Evolutionary conservation across 37 sponge, comb jelly and placozoan genomes (phyloP).

Genomic region (Spongilla lacustris): DNA sequence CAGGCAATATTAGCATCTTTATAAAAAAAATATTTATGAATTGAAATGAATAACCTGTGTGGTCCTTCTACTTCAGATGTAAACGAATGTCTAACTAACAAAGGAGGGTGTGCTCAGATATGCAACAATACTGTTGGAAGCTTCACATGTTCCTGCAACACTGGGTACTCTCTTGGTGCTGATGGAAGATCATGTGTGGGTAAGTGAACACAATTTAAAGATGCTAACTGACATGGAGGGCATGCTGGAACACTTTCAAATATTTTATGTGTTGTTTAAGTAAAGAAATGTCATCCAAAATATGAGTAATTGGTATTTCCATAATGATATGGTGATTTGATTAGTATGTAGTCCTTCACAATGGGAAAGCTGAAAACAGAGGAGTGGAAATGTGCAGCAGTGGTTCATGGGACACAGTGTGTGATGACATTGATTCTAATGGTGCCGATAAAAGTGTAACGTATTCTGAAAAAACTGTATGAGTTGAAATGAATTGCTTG

Average conservation of each 20-base stretch:
- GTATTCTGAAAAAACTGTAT: too few species aligned
- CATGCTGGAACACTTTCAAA: too few species aligned
- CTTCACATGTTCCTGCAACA: conserved; percentile 10
- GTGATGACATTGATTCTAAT: conserved; percentile 29
- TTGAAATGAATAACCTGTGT: not conserved
- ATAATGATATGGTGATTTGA: not conserved
- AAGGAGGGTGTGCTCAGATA: not conserved
- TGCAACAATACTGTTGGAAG: conserved; percentile 20
- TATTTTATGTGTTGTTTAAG: too few species aligned
- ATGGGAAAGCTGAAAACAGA: conserved; percentile 13
- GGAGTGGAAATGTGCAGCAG: conserved; percentile 49
- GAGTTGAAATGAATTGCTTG: not conserved
- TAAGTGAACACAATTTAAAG: conserved; percentile 2
- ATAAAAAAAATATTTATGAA: too few species aligned
- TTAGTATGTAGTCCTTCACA: conserved; percentile 14
- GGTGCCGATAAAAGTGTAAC: too few species aligned
- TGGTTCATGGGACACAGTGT: conserved; percentile 45
- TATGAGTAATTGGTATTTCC: not conserved
- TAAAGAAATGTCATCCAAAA: too few species aligned
- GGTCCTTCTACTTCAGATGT: not conserved
- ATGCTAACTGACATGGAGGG: too few species aligned
- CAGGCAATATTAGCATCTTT: too few species aligned
- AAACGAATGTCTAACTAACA: not conserved
- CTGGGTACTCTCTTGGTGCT: conserved; percentile 27
- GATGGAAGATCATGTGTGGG: conserved; percentile 12